phyloP scores from a whole-genome alignment of 2,113 vertebrate species.

The Rhodinocichla rosea region DNA sequence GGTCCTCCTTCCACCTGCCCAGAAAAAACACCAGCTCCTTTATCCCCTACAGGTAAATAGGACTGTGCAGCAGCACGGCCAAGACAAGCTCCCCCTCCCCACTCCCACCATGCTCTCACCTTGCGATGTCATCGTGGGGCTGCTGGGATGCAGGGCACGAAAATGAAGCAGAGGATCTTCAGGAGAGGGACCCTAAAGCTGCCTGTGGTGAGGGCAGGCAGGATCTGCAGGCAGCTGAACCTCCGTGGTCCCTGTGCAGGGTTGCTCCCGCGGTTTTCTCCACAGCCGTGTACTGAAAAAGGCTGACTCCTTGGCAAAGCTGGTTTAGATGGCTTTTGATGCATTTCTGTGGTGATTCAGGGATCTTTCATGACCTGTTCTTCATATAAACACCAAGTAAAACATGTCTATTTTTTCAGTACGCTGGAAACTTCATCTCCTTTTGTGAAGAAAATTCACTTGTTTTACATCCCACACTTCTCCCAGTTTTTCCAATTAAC shows the following conservation, averaged over 20 bases:
- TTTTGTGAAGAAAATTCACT: background rate
- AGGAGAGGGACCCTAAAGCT: background rate
- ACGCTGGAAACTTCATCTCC: background rate
- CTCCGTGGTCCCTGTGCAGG: background rate
- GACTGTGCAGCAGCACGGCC: background rate
- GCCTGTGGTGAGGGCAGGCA: background rate
- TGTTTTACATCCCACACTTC: background rate
- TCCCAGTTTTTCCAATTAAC: constrained; percentile 48
- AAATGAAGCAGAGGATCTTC: background rate
- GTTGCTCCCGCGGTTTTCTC: rapidly evolving
- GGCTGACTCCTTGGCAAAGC: background rate
- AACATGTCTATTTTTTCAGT: background rate
- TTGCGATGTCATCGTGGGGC: rapidly evolving
- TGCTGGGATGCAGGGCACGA: background rate
- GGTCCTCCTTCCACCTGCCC: background rate
- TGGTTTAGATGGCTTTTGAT: background rate
- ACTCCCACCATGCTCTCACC: rapidly evolving
- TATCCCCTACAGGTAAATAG: rapidly evolving
- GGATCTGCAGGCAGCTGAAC: background rate
- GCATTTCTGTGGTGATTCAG: background rate
- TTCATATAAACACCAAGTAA: background rate
- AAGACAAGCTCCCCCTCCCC: background rate
- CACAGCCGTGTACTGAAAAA: background rate
- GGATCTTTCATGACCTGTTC: background rate
- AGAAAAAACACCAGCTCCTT: background rate